Percentiles rank a stretch among this genome's conserved stretches.
These are phyloP conservation scores for Xenopus laevis DNA, from an alignment of 2,113 vertebrate genomes.

Conservation along the genomic window DNA sequence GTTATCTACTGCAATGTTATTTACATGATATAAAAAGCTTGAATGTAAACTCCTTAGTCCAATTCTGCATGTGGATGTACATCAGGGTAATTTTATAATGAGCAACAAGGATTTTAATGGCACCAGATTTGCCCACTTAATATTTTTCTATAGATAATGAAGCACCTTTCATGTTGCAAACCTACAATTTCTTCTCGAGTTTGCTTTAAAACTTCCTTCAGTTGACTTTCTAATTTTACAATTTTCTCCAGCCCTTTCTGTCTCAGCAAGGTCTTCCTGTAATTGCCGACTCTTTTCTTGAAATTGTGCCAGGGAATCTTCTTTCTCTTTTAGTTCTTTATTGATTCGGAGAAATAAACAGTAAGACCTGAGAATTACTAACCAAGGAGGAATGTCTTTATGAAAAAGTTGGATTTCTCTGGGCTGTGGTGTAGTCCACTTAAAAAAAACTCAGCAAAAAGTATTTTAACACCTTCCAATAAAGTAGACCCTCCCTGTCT, in stretches of 20 bases:
- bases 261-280: conserved; percentile 71
- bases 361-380: background rate
- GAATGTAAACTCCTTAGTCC: too few species aligned
- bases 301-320: conserved; percentile 63
- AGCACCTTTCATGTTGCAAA: conserved; percentile 76
- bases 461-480: too few species aligned
- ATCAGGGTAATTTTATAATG: too few species aligned
- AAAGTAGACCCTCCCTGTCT: too few species aligned
- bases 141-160: too few species aligned
- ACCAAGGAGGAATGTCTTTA: background rate
- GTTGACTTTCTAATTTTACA: conserved; percentile 69
- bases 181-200: conserved; percentile 64
- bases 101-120: too few species aligned
- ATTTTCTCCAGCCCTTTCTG: conserved; percentile 70
- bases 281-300: conserved; percentile 63
- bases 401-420: background rate
- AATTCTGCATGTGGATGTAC: too few species aligned
- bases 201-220: conserved; percentile 62
- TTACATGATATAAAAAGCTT: too few species aligned
- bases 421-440: too few species aligned
- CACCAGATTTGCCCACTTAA: too few species aligned
- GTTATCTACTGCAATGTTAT: too few species aligned
- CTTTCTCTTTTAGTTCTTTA: conserved; percentile 75
- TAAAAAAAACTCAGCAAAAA: too few species aligned
- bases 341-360: conserved; percentile 63